Evolutionary conservation across 2,888 invertebrate genomes (phyloP).

Genomic region (Hoplodrina blanda): DNA sequence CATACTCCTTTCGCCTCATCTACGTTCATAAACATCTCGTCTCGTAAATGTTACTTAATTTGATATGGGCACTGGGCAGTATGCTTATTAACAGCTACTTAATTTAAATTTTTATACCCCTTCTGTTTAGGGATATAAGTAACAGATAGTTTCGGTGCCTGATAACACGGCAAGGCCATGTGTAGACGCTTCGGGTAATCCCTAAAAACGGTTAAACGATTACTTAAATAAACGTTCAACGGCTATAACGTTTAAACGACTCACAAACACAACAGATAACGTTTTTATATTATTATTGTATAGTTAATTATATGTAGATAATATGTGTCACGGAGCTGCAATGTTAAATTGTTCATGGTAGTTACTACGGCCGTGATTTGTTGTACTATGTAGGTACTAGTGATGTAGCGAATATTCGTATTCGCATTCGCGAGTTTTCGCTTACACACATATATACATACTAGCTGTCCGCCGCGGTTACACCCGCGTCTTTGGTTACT

Average conservation of each 20-base stretch:
- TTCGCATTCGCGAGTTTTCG: too few species aligned
- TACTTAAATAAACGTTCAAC: too few species aligned
- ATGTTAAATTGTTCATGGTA: slow-evolving; percentile 29
- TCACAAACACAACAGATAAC: neutral
- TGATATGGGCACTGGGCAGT: too few species aligned
- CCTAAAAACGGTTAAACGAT: neutral
- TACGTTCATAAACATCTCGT: too few species aligned
- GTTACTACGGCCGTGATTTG: slow-evolving; percentile 31
- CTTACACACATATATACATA: too few species aligned
- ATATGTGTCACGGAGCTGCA: slow-evolving; percentile 16
- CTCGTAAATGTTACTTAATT: too few species aligned
- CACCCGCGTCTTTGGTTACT: too few species aligned
- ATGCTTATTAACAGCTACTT: too few species aligned
- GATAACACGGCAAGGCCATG: slow-evolving; percentile 18
- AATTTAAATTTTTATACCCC: too few species aligned
- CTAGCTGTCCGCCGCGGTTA: too few species aligned
- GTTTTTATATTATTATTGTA: neutral
- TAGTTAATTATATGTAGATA: slow-evolving; percentile 1
- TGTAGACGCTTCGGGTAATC: neutral
- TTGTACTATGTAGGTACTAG: slow-evolving; percentile 8
- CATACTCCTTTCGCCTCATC: too few species aligned
- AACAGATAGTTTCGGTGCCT: neutral
- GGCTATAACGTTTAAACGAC: neutral
- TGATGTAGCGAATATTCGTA: too few species aligned
- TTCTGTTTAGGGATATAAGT: neutral